Evolutionary conservation across 2,888 invertebrate species (phyloP), one percentile per base, ranked within the genome.

Genomic region (Dryomyza anilis): DNA sequence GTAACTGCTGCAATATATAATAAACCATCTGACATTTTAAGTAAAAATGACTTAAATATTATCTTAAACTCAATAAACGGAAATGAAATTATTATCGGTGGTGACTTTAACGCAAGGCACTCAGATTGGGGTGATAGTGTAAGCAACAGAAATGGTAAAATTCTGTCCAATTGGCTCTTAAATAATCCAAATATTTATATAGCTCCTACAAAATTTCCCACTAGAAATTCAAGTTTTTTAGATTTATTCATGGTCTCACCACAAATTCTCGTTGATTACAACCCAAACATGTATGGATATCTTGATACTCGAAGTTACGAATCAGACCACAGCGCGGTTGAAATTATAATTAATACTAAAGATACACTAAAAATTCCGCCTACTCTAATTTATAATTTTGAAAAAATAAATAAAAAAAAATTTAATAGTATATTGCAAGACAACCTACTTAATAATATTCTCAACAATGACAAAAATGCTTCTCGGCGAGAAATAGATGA

Each of bases 281-380:
- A 53, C n/a, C 8, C 53, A 53, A n/a, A 39, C 14, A 23, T 16
- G 12, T 1, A n/a, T 6, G 10, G 27, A 3, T 14, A 10, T 7
- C 25, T 43, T 1, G 43, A 43, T 19, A 57, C 43, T 2, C 43
- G n/a, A 10, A 7, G 8, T 12, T 57, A 16, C 19, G 27, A 57
- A 25, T 57, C 57, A 16, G 57, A 57, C 21, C 39, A 57, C 16
- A 36, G 25, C 14, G 57, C 57, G 5, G 25, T 57, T 10, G 57
- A 57, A 43, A 16, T 57, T 2, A 16, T 53, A 2, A 29, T 53
- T 1, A 6, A 6, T 8, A 5, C 16, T 8, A 25, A n/a, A 6
- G 16, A 53, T 14, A 27, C 21, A 1, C 16, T 14, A 53, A 12
- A 53, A 21, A n/a, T 19, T 30, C 10, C 53, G 3, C 53, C 53